Evolutionary conservation across 2,113 vertebrate genomes (phyloP).

Genomic region (Siniperca knerii): DNA sequence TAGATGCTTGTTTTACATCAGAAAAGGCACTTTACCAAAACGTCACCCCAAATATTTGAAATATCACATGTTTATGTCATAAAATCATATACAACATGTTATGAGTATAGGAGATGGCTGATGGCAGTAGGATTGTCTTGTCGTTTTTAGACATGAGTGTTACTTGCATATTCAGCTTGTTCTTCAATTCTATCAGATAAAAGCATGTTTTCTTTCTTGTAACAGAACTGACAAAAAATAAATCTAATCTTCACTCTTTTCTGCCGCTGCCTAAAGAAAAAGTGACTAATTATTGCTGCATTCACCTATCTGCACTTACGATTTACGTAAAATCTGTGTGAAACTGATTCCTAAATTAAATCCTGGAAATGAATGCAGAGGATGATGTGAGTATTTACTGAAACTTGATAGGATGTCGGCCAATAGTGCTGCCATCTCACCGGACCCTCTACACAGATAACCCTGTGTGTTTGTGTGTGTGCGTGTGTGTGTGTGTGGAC

Average conservation of each 20-base stretch:
- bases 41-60: neutral
- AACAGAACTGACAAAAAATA: neutral
- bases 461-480: conserved; percentile 16
- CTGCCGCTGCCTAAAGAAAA: neutral
- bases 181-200: neutral
- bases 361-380: neutral
- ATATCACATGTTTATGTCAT: neutral
- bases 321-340: neutral
- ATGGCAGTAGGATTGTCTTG: neutral
- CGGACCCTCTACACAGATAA: conserved; percentile 25
- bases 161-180: neutral
- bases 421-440: conserved; percentile 55
- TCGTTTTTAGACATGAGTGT: neutral
- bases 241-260: neutral
- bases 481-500: conserved; percentile 5
- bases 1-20: conserved; percentile 9
- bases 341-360: conserved; percentile 9
- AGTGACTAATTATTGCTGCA: neutral
- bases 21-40: conserved; percentile 9
- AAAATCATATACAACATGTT: neutral
- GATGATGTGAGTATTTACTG: conserved; percentile 42
- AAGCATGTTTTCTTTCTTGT: neutral
- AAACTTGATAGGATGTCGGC: conserved; percentile 44
- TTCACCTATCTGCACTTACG: neutral
- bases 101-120: neutral